phyloP scores from a whole-genome alignment of 2,888 invertebrate species.

The Synergus itoensis region DNA sequence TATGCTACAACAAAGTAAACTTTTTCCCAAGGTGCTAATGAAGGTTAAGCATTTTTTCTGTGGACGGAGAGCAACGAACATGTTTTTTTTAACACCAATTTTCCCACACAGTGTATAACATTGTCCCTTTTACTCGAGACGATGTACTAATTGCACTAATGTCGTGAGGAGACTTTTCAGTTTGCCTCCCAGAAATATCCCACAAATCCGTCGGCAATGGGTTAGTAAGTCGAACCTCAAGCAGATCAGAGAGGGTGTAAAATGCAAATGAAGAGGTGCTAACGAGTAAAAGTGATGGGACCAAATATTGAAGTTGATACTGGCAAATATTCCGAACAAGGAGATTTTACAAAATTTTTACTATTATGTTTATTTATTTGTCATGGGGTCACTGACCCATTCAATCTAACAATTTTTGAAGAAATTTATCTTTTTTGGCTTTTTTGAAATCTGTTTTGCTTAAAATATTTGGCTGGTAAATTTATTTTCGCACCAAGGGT shows the following conservation, averaged over 20 bases:
- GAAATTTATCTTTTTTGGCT: too few species aligned
- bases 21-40: not conserved
- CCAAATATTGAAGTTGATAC: not conserved
- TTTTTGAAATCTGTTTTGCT: too few species aligned
- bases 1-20: not conserved
- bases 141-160: conserved; percentile 33
- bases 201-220: conserved; percentile 13
- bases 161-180: not conserved
- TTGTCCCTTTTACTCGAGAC: not conserved
- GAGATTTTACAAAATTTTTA: too few species aligned
- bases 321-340: not conserved
- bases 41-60: not conserved
- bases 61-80: not conserved
- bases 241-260: not conserved
- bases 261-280: not conserved
- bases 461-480: not conserved
- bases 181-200: conserved; percentile 13
- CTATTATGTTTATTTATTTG: too few species aligned
- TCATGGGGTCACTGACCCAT: too few species aligned
- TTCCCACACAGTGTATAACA: conserved; percentile 11
- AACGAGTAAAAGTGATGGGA: not conserved
- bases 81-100: not conserved
- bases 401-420: too few species aligned
- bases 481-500: not conserved
- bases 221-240: conserved; percentile 7